Conservation (phyloP, 2,888 invertebrate species). For the Siphlonurus alternatus region DNA sequence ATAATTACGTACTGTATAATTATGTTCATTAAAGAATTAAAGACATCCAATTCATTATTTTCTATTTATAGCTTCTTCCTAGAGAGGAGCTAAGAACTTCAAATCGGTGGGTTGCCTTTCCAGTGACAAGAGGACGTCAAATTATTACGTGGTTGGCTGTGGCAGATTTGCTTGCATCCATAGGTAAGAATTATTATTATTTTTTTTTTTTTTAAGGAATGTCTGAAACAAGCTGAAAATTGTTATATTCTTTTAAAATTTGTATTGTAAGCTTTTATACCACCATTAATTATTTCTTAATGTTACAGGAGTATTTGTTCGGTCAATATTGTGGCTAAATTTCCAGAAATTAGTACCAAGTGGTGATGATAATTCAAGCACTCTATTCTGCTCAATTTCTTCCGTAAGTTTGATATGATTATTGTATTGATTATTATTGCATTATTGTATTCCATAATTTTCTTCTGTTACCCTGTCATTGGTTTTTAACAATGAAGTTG, state of each 20-base stretch:
- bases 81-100: conserved; percentile 31
- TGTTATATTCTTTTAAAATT: neutral
- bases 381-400: conserved; percentile 50
- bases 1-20: too few species aligned
- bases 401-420: conserved; percentile 52
- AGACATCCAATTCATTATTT: too few species aligned
- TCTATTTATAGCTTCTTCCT: conserved; percentile 47
- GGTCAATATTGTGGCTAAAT: conserved; percentile 51
- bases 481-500: too few species aligned
- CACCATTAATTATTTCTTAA: neutral
- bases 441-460: too few species aligned
- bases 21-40: too few species aligned
- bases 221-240: neutral
- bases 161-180: conserved; percentile 58
- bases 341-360: conserved; percentile 48
- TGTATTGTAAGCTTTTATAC: neutral
- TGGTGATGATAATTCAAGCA: conserved; percentile 44
- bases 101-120: conserved; percentile 37
- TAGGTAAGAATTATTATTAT: conserved; percentile 41
- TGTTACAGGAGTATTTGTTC: conserved; percentile 44
- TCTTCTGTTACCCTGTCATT: too few species aligned
- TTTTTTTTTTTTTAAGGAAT: neutral
- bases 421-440: too few species aligned
- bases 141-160: conserved; percentile 65
- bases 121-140: conserved; percentile 44